phyloP scores from a whole-genome alignment of 2,888 invertebrate genomes.

The Alcis repandata region DNA sequence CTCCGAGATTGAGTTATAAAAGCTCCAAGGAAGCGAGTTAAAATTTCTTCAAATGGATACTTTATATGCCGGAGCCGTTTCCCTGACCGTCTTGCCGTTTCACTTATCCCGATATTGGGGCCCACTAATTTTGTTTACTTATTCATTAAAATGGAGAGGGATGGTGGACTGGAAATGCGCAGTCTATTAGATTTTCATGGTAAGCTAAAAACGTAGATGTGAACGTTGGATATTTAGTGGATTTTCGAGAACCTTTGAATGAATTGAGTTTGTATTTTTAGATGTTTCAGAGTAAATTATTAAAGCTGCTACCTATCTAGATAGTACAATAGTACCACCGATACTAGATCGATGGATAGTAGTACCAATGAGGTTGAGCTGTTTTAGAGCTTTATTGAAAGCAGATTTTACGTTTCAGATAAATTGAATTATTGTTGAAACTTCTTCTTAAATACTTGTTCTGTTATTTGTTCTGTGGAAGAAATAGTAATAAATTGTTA shows the following conservation, averaged over 20 bases:
- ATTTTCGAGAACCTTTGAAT: constrained; percentile 31
- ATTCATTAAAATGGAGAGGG: constrained; percentile 83
- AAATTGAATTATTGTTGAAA: no score
- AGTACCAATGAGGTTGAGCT: no score
- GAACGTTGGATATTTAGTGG: constrained; percentile 48
- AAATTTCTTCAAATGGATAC: constrained; percentile 73
- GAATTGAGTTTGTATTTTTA: constrained; percentile 41
- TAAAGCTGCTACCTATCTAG: not conserved
- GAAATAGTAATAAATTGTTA: no score
- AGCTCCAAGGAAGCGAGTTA: constrained; percentile 58
- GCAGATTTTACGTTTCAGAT: no score
- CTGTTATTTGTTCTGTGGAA: no score
- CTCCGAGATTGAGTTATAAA: constrained; percentile 64
- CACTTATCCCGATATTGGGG: constrained; percentile 81
- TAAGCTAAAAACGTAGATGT: constrained; percentile 70
- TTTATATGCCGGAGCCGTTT: constrained; percentile 77
- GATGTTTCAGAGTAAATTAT: not conserved
- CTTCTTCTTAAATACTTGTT: no score
- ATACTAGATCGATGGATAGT: no score
- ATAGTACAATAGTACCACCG: no score
- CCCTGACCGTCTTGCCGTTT: constrained; percentile 74
- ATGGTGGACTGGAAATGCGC: constrained; percentile 70
- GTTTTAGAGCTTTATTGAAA: no score
- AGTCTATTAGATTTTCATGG: constrained; percentile 77
- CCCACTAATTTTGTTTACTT: constrained; percentile 84